Evolutionary conservation across 2,888 invertebrate genomes (phyloP).

Genomic region (Limnephilus lunatus): DNA sequence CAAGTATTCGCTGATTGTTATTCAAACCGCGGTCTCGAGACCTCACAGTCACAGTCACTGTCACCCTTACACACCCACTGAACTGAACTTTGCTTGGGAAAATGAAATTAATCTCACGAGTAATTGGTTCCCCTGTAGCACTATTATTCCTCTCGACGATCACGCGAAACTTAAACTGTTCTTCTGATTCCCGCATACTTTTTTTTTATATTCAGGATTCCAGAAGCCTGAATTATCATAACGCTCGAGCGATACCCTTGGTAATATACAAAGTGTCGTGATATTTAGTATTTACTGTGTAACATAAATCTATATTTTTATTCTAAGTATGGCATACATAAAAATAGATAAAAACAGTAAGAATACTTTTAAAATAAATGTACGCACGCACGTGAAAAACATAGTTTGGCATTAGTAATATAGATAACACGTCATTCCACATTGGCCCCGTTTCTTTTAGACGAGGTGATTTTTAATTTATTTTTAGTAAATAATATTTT

Average conservation of each 20-base stretch:
- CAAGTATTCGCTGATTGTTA: conserved; percentile 60
- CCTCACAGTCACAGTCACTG: conserved; percentile 18
- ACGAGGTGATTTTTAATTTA: too few relatives aligned
- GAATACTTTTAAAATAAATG: not conserved
- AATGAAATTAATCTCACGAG: conserved; percentile 64
- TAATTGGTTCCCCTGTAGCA: conserved; percentile 63
- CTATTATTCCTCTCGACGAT: conserved; percentile 2
- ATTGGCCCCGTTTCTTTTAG: too few relatives aligned
- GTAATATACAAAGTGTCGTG: not conserved
- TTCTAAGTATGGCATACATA: not conserved
- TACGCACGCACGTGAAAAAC: not conserved
- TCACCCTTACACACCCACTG: conserved; percentile 3
- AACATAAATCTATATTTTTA: not conserved
- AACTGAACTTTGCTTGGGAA: conserved; percentile 56
- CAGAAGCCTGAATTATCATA: not conserved
- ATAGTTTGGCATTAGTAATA: not conserved
- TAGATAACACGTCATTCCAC: too few relatives aligned
- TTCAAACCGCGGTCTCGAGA: conserved; percentile 57
- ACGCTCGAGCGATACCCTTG: not conserved
- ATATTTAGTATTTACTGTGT: not conserved
- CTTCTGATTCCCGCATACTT: not conserved
- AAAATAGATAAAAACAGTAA: too few relatives aligned
- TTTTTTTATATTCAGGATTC: not conserved
- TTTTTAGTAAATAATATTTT: too few relatives aligned
- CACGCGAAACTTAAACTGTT: not conserved